Percentiles rank a stretch among this genome's conserved stretches.
phyloP scores from a whole-genome alignment of 2,113 vertebrate genomes.

The Cynoglossus semilaevis region DNA sequence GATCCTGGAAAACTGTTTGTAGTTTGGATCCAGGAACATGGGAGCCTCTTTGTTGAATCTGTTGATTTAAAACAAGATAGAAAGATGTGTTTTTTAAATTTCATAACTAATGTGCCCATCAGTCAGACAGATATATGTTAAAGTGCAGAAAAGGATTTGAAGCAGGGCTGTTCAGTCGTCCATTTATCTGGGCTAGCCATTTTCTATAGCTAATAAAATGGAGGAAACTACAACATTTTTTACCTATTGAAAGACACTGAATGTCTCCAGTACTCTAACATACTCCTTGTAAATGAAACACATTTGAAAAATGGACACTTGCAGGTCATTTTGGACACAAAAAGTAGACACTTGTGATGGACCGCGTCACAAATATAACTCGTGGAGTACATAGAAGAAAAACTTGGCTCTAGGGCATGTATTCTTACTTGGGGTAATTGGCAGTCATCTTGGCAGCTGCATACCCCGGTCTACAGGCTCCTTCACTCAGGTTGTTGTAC shows the following conservation, averaged over 20 bases:
- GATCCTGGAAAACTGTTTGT: slow-evolving; percentile 58
- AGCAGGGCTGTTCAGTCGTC: too few species aligned
- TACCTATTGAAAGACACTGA: too few species aligned
- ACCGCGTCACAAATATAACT: background rate
- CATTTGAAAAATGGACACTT: too few species aligned
- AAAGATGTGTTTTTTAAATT: background rate
- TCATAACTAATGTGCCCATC: too few species aligned
- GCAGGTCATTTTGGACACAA: background rate
- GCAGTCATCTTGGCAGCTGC: slow-evolving; percentile 87
- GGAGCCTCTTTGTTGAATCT: slow-evolving; percentile 64
- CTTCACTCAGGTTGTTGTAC: slow-evolving; percentile 87
- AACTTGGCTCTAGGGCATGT: background rate
- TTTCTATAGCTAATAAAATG: too few species aligned
- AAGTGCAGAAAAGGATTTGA: too few species aligned
- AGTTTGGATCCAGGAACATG: slow-evolving; percentile 70
- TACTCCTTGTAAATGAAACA: too few species aligned
- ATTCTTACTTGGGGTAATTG: slow-evolving; percentile 89
- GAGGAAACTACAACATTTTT: too few species aligned
- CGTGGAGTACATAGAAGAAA: background rate
- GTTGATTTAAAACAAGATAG: slow-evolving; percentile 32
- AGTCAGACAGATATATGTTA: too few species aligned
- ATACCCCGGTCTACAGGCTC: slow-evolving; percentile 85
- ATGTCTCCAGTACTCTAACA: too few species aligned
- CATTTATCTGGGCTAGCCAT: too few species aligned
- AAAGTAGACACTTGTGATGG: too few species aligned